Evolutionary conservation across 23 tunicate species (phyloP), one percentile per base, ranked within the genome.

Genomic region (Ascidia mentula): DNA sequence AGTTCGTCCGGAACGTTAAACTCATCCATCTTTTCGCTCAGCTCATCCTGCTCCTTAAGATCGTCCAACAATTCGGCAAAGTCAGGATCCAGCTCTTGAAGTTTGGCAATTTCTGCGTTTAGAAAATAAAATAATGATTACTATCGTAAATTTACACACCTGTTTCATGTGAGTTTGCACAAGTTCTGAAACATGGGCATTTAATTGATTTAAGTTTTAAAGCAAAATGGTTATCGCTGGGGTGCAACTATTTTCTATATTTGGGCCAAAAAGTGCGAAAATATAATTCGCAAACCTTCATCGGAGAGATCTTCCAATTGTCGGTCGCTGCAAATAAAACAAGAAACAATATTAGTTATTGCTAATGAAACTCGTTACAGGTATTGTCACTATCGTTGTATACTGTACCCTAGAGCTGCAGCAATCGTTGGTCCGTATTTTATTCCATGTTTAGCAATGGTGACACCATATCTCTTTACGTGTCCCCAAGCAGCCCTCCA

Each of bases 11-110:
- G n/a, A n/a, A n/a, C n/a, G n/a, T n/a, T n/a, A n/a, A n/a, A n/a
- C 65, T 53, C 65, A 53, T 53, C 65, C 65, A 53, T 53, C 28
- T 53, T 53, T 53, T 53, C 65, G 65, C 24, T 28, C 65, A 53
- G 65, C 65, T 53, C 65, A 53, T 53, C 65, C 24, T 53, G 28
- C 1, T 20, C 1, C 22, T 53, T 53, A 28, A 53, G 65, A 20
- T 53, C 65, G 7, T 53, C 65, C 65, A 53, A 28, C 65, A 53
- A 9, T 28, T 53, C 28, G 65, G 22, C 13, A 28, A 53, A 53
- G 7, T 53, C 65, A 5, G 65, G 65, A 9, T 53, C 65, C 24
- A 42, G 53, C 15, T 53, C 28, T 9, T 53, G 65, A 3, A 53
- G 24, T 9, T 53, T 26, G 4, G 7, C 65, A 5, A 53, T 20